These are phyloP conservation scores for Eumaeus atala DNA, from an alignment of 1,140 invertebrate species.

Conservation along the genomic window DNA sequence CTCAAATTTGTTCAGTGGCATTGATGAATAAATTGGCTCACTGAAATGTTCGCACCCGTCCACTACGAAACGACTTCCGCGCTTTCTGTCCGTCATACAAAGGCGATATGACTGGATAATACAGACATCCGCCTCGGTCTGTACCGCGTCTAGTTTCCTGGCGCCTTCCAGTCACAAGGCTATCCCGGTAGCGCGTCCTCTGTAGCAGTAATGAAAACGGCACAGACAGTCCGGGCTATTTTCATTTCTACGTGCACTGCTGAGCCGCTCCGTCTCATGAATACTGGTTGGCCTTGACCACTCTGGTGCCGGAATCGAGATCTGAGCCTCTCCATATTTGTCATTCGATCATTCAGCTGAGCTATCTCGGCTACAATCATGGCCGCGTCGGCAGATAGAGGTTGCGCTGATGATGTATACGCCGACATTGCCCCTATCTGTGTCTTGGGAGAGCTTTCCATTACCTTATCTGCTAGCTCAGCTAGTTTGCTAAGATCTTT, in stretches of 20 bases:
- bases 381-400: background rate
- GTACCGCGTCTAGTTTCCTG: constrained; percentile 3
- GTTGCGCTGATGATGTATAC: background rate
- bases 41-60: constrained; percentile 13
- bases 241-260: too few relatives aligned
- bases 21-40: too few relatives aligned
- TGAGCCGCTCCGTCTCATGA: too few relatives aligned
- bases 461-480: constrained; percentile 3
- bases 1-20: too few relatives aligned
- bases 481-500: background rate
- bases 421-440: background rate
- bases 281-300: too few relatives aligned
- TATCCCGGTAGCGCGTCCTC: too few relatives aligned
- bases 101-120: background rate
- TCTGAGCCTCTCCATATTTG: too few relatives aligned
- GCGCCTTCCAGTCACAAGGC: too few relatives aligned
- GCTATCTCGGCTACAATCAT: background rate
- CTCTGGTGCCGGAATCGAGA: too few relatives aligned
- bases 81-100: background rate
- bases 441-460: background rate
- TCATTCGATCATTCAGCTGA: too few relatives aligned
- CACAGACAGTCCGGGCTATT: too few relatives aligned
- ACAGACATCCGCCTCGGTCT: background rate
- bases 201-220: too few relatives aligned
- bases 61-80: constrained; percentile 9